A percentile compares a stretch with the other conserved stretches of the same genome.
Conservation (phyloP, 2,888 invertebrate species). For the Perizoma flavofasciatum region DNA sequence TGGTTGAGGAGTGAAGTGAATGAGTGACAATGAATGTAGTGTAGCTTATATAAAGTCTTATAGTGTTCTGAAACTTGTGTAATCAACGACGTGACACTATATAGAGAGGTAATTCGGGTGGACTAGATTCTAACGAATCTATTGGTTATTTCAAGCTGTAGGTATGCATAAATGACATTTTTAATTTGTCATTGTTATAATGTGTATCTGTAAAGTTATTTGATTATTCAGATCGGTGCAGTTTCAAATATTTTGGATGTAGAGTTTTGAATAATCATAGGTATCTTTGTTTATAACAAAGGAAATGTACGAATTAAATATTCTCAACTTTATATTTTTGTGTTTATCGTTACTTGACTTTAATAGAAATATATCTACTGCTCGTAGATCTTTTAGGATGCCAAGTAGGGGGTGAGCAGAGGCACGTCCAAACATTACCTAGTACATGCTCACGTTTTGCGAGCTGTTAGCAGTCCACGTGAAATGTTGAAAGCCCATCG, state of each 20-base stretch:
- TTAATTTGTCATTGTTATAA: not conserved
- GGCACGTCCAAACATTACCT: too few species aligned
- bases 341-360: not conserved
- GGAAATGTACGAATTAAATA: constrained; percentile 7
- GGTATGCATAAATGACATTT: too few species aligned
- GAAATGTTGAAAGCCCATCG: too few species aligned
- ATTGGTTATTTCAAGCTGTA: not conserved
- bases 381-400: too few species aligned
- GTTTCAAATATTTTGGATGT: not conserved
- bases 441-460: too few species aligned
- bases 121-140: not conserved
- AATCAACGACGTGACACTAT: constrained; percentile 2
- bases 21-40: constrained; percentile 9
- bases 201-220: not conserved
- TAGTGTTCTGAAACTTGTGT: constrained; percentile 15
- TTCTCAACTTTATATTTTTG: not conserved
- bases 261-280: constrained; percentile 1
- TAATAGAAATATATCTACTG: not conserved
- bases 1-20: constrained; percentile 43
- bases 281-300: constrained; percentile 18
- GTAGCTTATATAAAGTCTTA: constrained; percentile 2
- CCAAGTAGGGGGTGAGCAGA: too few species aligned
- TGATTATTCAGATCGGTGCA: not conserved
- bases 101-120: not conserved
- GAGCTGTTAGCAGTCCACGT: too few species aligned